These are phyloP conservation scores for Pogonophryne albipinna DNA, from an alignment of 2,797 vertebrate species.

Conservation along the genomic window DNA sequence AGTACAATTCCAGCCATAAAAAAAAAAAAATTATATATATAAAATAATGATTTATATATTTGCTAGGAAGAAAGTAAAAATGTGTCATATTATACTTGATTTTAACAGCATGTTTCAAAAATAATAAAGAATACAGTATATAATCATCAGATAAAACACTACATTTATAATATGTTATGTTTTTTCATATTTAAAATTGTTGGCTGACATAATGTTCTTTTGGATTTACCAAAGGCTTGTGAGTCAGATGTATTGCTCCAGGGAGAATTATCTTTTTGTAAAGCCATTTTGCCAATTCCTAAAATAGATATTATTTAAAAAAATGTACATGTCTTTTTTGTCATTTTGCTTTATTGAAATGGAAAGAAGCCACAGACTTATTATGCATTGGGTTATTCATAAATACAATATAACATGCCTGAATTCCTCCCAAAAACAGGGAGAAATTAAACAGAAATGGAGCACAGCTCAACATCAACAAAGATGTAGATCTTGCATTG, in stretches of 20 bases:
- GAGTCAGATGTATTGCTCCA: neutral
- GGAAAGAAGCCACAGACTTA: neutral
- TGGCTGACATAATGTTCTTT: neutral
- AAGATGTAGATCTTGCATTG: conserved; percentile 26
- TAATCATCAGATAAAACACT: neutral
- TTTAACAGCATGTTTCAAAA: neutral
- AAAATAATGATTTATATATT: too few species aligned
- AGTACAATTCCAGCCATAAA: neutral
- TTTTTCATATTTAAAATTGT: neutral
- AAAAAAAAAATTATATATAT: too few species aligned
- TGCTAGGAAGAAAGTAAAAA: too few species aligned
- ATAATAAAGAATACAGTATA: neutral
- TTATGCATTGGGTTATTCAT: conserved; percentile 3
- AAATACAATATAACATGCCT: neutral
- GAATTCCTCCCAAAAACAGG: neutral
- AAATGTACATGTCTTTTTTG: neutral
- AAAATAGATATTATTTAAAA: neutral
- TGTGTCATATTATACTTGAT: neutral
- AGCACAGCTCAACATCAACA: conserved; percentile 1
- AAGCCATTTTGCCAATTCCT: conserved; percentile 1
- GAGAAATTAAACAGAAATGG: neutral
- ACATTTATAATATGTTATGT: neutral
- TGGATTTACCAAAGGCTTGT: neutral
- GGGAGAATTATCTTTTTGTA: neutral
- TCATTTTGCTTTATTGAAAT: conserved; percentile 4